These are phyloP conservation scores for Pseudococcus longispinus DNA, from an alignment of 2,888 invertebrate genomes.

Conservation along the genomic window DNA sequence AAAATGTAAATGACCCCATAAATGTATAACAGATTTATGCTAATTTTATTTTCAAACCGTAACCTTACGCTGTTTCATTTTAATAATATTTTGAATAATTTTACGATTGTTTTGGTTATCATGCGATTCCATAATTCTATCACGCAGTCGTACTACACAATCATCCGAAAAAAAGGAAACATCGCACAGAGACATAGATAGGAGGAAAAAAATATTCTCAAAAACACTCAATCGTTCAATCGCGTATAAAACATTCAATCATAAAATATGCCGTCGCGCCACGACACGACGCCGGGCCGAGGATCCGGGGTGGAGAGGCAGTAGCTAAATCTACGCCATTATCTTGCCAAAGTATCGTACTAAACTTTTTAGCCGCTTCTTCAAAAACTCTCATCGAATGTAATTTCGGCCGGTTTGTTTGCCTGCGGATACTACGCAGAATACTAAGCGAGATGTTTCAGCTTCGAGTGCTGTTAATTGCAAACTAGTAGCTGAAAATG, in stretches of 20 bases:
- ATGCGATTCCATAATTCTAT: not conserved
- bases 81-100: conserved; percentile 28
- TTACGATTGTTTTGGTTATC: conserved; percentile 23
- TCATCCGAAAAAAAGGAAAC: not conserved
- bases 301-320: not conserved
- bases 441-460: conserved; percentile 31
- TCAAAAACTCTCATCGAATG: conserved; percentile 29
- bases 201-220: not conserved
- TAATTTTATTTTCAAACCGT: conserved; percentile 3
- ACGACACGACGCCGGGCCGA: not conserved
- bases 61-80: conserved; percentile 26
- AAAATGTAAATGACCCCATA: conserved; percentile 25
- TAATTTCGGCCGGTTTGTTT: conserved; percentile 29
- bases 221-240: not conserved
- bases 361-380: conserved; percentile 16
- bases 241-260: not conserved
- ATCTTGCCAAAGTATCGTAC: conserved; percentile 11
- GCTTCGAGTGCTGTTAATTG: conserved; percentile 37
- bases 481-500: conserved; percentile 7
- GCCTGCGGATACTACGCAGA: conserved; percentile 29
- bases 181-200: not conserved
- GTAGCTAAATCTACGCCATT: not conserved
- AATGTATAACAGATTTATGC: conserved; percentile 17
- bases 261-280: not conserved
- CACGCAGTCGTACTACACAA: not conserved